Percentiles rank a stretch among this genome's conserved stretches.
Conservation (phyloP, 2,113 vertebrate species). For the Phrynosoma platyrhinos region DNA sequence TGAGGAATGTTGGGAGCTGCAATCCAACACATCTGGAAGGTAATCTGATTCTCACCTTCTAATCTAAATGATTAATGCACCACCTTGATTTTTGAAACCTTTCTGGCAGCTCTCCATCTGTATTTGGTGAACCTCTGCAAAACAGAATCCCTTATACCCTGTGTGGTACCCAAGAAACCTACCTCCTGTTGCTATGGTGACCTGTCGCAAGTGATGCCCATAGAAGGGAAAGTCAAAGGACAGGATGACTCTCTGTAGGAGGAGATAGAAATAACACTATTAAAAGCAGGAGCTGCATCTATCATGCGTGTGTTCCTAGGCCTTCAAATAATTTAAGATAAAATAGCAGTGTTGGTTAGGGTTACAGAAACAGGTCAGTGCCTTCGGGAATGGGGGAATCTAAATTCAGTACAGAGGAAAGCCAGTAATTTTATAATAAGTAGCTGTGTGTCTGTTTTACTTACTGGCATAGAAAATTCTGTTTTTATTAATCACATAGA, state of each 20-base stretch:
- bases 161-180: conserved; percentile 46
- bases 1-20: background rate
- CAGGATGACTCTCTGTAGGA: conserved; percentile 85
- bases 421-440: background rate
- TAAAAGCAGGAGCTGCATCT: background rate
- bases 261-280: conserved; percentile 23
- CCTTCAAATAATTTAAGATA: background rate
- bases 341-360: background rate
- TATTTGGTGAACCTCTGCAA: conserved; percentile 10
- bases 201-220: conserved; percentile 90
- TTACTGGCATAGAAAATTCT: background rate
- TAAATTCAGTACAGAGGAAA: background rate
- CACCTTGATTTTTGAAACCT: background rate
- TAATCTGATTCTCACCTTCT: background rate
- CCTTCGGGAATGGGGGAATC: background rate
- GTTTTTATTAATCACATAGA: background rate
- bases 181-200: conserved; percentile 96
- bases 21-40: background rate
- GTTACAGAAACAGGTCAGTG: background rate
- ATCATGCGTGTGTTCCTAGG: background rate
- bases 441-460: background rate
- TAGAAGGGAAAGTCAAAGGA: conserved; percentile 98
- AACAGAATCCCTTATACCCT: background rate
- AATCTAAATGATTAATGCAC: background rate
- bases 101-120: too few relatives aligned